Conservation (phyloP, 2,888 invertebrate species). For the Deilephila porcellus region DNA sequence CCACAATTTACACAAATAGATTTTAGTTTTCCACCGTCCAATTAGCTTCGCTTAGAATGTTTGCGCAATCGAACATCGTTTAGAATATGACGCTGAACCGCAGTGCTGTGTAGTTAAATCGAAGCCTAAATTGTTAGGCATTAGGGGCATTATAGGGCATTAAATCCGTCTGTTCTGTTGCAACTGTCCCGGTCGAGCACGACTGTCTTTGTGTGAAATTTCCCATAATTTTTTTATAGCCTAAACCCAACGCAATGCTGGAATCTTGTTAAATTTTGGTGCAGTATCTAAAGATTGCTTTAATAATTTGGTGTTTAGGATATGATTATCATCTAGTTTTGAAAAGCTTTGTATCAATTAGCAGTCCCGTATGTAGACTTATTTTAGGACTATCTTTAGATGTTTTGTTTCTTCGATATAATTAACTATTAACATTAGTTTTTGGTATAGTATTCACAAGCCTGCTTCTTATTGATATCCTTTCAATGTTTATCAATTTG, state of each 20-base stretch:
- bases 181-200: conserved; percentile 8
- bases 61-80: conserved; percentile 26
- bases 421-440: no score
- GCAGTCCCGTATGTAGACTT: no score
- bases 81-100: conserved; percentile 27
- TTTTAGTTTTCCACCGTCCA: conserved; percentile 18
- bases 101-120: conserved; percentile 22
- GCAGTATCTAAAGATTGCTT: not conserved
- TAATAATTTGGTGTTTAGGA: not conserved
- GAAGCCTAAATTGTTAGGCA: conserved; percentile 30
- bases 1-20: conserved; percentile 26
- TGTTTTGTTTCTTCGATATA: no score
- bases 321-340: no score
- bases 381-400: no score
- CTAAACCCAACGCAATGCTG: not conserved
- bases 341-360: no score
- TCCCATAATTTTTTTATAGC: not conserved
- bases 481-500: no score
- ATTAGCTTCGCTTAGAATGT: conserved; percentile 5
- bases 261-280: not conserved
- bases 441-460: no score
- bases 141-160: conserved; percentile 27
- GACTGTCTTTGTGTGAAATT: conserved; percentile 9
- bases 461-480: no score
- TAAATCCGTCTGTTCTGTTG: conserved; percentile 14